Percentiles rank a stretch among this genome's conserved stretches.
Evolutionary conservation across 2,888 invertebrate genomes (phyloP).

Genomic region (Eristalis tenax): DNA sequence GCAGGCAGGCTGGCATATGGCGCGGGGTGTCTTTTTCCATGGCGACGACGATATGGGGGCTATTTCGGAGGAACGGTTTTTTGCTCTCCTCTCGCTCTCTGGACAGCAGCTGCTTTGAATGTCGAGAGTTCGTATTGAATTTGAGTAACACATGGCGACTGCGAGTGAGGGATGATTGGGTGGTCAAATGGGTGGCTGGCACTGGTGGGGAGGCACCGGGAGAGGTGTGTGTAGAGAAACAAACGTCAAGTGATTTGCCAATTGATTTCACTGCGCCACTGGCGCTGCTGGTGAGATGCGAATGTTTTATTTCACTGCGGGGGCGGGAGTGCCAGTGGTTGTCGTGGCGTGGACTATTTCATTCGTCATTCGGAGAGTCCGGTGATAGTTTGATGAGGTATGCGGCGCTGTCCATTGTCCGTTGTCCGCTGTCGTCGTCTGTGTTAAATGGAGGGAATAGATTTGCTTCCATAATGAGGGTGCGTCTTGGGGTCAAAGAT

Average conservation of each 20-base stretch:
- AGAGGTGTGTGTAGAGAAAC: conserved; percentile 17
- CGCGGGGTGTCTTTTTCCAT: conserved; percentile 44
- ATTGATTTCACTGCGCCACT: conserved; percentile 21
- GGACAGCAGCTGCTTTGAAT: conserved; percentile 71
- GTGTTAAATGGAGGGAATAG: not conserved
- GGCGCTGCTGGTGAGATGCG: not conserved
- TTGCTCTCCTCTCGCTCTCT: conserved; percentile 19
- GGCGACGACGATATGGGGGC: conserved; percentile 26
- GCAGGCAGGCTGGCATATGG: conserved; percentile 44
- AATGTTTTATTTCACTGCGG: conserved; percentile 26
- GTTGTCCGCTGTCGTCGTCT: not conserved
- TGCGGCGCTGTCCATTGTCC: not conserved
- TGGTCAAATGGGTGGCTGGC: not conserved
- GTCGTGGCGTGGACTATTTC: not conserved
- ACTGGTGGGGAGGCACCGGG: not conserved
- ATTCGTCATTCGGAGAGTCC: not conserved
- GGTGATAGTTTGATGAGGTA: not conserved
- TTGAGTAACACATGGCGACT: conserved; percentile 55
- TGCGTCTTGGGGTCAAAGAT: not conserved
- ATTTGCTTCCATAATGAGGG: not conserved
- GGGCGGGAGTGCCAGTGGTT: not conserved
- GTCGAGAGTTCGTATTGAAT: conserved; percentile 60
- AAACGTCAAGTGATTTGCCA: conserved; percentile 45
- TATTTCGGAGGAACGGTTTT: conserved; percentile 37
- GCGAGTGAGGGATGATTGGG: not conserved